Percentiles rank a stretch among this genome's conserved stretches.
Conservation (phyloP, 2,888 invertebrate genomes). For the Meganola albula region DNA sequence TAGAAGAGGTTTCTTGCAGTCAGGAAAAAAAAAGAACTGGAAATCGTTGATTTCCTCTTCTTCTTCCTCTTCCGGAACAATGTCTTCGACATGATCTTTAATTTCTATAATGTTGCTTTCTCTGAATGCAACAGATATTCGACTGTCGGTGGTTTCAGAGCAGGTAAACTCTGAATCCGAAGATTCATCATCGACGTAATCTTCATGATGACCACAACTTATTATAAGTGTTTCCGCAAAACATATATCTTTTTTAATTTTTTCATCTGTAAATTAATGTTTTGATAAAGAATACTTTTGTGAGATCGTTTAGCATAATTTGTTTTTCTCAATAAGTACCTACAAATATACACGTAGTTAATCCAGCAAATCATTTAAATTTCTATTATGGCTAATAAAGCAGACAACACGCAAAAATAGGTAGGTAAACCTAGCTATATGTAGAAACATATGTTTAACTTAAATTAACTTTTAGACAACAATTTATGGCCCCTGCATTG, state of each 20-base stretch:
- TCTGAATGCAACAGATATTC: slow-evolving; percentile 36
- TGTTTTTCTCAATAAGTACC: too few relatives aligned
- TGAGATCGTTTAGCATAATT: too few relatives aligned
- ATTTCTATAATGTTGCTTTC: slow-evolving; percentile 31
- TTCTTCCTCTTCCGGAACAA: slow-evolving; percentile 25
- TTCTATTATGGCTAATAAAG: too few relatives aligned
- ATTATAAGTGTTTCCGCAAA: slow-evolving; percentile 76
- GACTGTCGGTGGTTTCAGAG: slow-evolving; percentile 37
- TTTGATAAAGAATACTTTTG: too few relatives aligned
- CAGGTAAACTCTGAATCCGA: slow-evolving; percentile 67
- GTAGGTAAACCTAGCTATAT: too few relatives aligned
- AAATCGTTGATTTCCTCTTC: slow-evolving; percentile 53
- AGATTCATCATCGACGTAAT: slow-evolving; percentile 41
- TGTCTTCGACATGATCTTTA: slow-evolving; percentile 34
- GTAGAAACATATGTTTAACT: too few relatives aligned
- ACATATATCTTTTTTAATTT: slow-evolving; percentile 63
- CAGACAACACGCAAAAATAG: too few relatives aligned
- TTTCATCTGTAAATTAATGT: slow-evolving; percentile 55
- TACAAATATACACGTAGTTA: too few relatives aligned
- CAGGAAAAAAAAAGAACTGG: slow-evolving; percentile 67
- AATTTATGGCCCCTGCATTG: too few relatives aligned
- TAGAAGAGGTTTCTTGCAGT: slow-evolving; percentile 46
- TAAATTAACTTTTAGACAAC: too few relatives aligned
- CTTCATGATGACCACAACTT: slow-evolving; percentile 66
- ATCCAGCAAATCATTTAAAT: too few relatives aligned